Evolutionary conservation across 2,113 vertebrate species (phyloP).

Genomic region (Callithrix jacchus): DNA sequence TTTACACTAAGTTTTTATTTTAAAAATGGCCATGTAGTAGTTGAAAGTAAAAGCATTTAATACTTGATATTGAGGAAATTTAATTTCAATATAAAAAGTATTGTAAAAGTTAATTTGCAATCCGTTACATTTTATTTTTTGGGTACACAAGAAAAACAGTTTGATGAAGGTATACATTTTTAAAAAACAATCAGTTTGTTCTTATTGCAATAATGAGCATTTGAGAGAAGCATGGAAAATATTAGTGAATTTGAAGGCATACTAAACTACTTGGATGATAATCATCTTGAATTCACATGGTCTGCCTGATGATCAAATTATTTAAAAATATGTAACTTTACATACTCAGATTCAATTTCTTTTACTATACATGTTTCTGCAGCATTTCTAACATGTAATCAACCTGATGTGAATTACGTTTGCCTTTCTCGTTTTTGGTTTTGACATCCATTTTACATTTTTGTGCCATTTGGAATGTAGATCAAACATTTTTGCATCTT

Average conservation of each 20-base stretch:
- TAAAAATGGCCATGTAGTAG: not conserved
- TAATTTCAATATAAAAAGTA: constrained; percentile 58
- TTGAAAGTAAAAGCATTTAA: not conserved
- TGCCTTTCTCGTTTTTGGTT: not conserved
- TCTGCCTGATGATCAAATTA: not conserved
- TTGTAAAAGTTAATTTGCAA: constrained; percentile 72
- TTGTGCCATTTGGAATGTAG: not conserved
- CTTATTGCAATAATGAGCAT: constrained; percentile 59
- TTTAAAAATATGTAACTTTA: not conserved
- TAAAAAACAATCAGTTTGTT: constrained; percentile 71
- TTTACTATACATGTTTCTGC: not conserved
- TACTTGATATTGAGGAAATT: constrained; percentile 54
- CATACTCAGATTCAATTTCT: not conserved
- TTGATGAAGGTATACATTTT: constrained; percentile 53
- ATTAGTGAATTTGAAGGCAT: not conserved
- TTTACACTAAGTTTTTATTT: not conserved
- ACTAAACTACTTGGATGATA: not conserved
- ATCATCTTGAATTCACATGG: not conserved
- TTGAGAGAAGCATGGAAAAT: constrained; percentile 54
- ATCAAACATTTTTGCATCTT: not conserved
- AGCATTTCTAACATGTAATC: not conserved
- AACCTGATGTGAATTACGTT: not conserved
- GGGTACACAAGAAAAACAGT: constrained; percentile 72
- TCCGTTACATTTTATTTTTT: constrained; percentile 76
- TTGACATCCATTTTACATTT: constrained; percentile 15